These are phyloP conservation scores for Siniperca undulata DNA, from an alignment of 2,797 vertebrate species.

Conservation along the genomic window DNA sequence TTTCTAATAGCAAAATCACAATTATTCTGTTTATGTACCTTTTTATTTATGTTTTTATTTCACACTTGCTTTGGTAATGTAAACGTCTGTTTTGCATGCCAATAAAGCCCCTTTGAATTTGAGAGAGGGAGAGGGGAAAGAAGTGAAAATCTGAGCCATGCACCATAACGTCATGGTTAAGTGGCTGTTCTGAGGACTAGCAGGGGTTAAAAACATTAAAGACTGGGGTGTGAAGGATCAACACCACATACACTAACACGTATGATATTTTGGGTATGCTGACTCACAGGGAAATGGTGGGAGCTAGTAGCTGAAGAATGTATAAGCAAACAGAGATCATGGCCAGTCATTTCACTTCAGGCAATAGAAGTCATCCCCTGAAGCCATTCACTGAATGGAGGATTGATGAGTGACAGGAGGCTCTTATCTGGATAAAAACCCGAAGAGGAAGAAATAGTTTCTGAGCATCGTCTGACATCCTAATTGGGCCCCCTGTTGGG, in stretches of 20 bases:
- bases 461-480: neutral
- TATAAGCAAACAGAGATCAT: neutral
- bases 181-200: conserved; percentile 24
- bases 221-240: conserved; percentile 21
- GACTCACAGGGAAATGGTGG: neutral
- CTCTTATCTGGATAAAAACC: neutral
- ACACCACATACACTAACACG: neutral
- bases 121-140: neutral
- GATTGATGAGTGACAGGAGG: conserved; percentile 2
- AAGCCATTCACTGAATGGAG: neutral
- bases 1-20: too few species aligned
- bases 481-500: neutral
- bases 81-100: too few species aligned
- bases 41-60: too few species aligned
- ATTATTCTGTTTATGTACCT: too few species aligned
- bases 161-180: conserved; percentile 21
- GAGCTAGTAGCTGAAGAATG: conserved; percentile 20
- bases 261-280: conserved; percentile 20
- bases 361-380: neutral
- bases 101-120: too few species aligned
- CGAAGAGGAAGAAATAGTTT: neutral
- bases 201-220: conserved; percentile 31
- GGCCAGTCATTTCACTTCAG: neutral
- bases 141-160: conserved; percentile 8
- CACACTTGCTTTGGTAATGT: too few species aligned